Evolutionary conservation across 2,888 invertebrate species (phyloP), one percentile per base, ranked within the genome.

Genomic region (Saturnia japonica): DNA sequence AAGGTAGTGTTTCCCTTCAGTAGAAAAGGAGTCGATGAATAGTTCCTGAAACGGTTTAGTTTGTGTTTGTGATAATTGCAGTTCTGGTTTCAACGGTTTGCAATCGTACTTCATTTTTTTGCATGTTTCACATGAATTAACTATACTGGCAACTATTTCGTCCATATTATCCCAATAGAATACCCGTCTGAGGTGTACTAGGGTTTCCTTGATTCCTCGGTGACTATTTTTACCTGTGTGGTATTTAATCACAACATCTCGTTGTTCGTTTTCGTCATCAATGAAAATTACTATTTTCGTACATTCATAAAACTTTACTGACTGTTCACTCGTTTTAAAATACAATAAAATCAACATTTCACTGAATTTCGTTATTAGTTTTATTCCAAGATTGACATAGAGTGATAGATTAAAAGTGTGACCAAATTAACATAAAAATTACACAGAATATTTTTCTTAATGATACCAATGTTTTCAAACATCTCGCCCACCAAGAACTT

Each of bases 161-260:
- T 77, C 70, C 74, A 81, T 72, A 40, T 79, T 78, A 14, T 45
- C 16, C 78, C 77, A 78, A 51, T 25, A 79, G 68, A 77, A 79
- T 14, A 42, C 60, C 54, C 76, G 62, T 71, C 70, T 77, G 9
- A 82, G 25, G 12, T 72, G 67, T 1, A 68, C 40, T 4, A 75
- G 0, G 0, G 78, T 80, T 74, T 81, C 77, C 2, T 71, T 77
- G 12, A 81, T 79, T 0, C 79, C 78, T 3, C 78, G 22, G 40
- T 81, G 78, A 22, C 76, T 76, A 0, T 76, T 78, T 74, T 76
- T 77, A 0, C 80, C 79, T 54, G 67, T 43, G 45, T 78, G 78
- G 25, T 78, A 74, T 72, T 77, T 76, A 0, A 69, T 7, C 6
- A 77, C 64, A 0, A 77, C 25, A 9, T 68, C 68, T 3, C 22